phyloP scores from a whole-genome alignment of 2,113 vertebrate species.

The Nothobranchius furzeri region DNA sequence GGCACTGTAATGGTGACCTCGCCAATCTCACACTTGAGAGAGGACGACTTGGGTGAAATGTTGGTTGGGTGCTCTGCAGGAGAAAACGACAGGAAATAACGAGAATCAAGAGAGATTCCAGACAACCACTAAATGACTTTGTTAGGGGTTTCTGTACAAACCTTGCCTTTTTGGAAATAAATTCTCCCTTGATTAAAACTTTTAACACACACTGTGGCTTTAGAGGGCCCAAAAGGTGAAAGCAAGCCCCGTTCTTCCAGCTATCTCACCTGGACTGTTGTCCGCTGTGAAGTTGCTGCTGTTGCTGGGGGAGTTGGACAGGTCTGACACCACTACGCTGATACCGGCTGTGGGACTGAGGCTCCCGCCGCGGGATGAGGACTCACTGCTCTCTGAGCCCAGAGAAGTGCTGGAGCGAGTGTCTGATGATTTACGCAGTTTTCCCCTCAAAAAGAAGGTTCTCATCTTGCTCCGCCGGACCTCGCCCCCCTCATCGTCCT shows the following conservation, averaged over 20 bases:
- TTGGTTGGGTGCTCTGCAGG: constrained; percentile 75
- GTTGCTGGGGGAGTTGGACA: constrained; percentile 81
- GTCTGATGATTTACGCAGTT: constrained; percentile 89
- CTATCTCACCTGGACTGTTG: constrained; percentile 84
- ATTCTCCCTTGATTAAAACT: no score
- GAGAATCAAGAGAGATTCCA: background rate
- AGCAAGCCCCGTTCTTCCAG: no score
- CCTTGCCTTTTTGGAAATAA: no score
- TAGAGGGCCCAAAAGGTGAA: no score
- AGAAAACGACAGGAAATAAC: background rate
- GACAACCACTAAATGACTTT: no score
- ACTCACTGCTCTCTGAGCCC: constrained; percentile 93
- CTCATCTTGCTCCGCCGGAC: constrained; percentile 86
- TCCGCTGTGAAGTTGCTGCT: constrained; percentile 89
- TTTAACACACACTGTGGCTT: no score
- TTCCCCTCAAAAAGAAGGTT: constrained; percentile 87
- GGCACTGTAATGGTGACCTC: constrained; percentile 76
- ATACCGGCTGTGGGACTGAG: constrained; percentile 83
- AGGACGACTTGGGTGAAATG: constrained; percentile 83
- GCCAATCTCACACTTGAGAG: constrained; percentile 84
- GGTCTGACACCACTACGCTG: constrained; percentile 76
- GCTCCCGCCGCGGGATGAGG: constrained; percentile 87
- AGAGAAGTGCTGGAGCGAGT: constrained; percentile 92
- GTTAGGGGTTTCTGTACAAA: no score
- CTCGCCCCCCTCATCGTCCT: constrained; percentile 84